These are phyloP conservation scores for Polypterus senegalus DNA, from an alignment of 2,113 vertebrate genomes.

Conservation along the genomic window DNA sequence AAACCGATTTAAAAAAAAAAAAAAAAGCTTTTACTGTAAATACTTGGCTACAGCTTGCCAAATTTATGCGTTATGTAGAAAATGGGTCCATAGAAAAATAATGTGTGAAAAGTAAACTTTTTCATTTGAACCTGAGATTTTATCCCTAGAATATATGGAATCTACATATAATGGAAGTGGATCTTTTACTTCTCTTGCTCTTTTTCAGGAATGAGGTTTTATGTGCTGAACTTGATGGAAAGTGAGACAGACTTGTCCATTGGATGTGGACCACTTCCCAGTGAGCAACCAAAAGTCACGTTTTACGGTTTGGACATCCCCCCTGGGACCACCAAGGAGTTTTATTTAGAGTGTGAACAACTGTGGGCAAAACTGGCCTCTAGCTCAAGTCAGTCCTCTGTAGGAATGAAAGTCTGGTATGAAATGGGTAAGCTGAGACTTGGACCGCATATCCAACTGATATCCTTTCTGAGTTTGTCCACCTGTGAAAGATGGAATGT, in stretches of 20 bases:
- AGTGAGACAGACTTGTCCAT: background rate
- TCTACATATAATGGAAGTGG: background rate
- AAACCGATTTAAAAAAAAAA: no score
- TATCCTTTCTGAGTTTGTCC: no score
- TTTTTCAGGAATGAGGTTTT: background rate
- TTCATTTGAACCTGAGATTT: background rate
- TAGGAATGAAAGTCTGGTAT: background rate
- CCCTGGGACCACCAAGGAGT: background rate
- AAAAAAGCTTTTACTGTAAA: no score
- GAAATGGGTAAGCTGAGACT: conserved; percentile 5
- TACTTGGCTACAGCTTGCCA: no score
- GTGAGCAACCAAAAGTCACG: background rate
- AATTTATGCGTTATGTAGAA: no score
- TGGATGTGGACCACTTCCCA: conserved; percentile 5
- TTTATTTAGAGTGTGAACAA: background rate
- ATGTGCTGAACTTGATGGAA: background rate
- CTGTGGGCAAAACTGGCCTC: conserved; percentile 1
- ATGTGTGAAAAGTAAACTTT: no score
- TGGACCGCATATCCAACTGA: background rate
- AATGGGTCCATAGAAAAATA: no score
- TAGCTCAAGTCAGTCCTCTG: background rate
- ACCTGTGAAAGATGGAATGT: no score
- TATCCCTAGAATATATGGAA: background rate
- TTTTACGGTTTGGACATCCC: background rate
- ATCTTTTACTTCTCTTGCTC: background rate